phyloP scores from a whole-genome alignment of 2,113 vertebrate species.

The human (Homo sapiens) region GRCh38 chr5:40230501-40231000 shows the following conservation, averaged over 20 bases:
- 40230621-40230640: too few species aligned
- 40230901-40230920: neutral
- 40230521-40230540: too few species aligned
- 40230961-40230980: neutral
- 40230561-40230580: too few species aligned
- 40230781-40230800: neutral
- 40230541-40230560: too few species aligned
- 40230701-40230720: too few species aligned
- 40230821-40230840: neutral
- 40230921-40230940: neutral
- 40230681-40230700: too few species aligned
- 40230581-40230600: too few species aligned
- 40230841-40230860: neutral
- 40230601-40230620: too few species aligned
- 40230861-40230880: neutral
- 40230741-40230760: neutral
- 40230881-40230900: neutral
- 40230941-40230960: neutral
- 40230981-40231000: neutral
- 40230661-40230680: too few species aligned
- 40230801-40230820: neutral
- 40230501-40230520: rapidly evolving
- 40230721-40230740: too few species aligned
- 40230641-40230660: too few species aligned
- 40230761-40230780: neutral